phyloP scores from a whole-genome alignment of 2,113 vertebrate species.

The Thunnus maccoyii region DNA sequence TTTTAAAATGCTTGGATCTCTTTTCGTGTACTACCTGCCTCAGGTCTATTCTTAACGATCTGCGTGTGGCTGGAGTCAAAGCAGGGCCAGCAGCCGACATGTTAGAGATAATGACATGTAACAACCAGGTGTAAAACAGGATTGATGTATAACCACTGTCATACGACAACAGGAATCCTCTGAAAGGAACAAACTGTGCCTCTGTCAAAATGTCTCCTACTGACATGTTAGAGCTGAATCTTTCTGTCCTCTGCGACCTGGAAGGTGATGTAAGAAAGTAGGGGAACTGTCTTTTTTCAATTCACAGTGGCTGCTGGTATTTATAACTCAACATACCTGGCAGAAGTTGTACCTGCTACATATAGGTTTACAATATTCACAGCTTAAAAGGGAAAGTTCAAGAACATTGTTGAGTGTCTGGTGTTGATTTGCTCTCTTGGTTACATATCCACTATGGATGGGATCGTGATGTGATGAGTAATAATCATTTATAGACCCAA shows the following conservation, averaged over 20 bases:
- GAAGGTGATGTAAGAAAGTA: background rate
- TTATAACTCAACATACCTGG: background rate
- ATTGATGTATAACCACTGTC: conserved; percentile 1
- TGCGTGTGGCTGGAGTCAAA: background rate
- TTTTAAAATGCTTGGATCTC: background rate
- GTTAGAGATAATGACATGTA: background rate
- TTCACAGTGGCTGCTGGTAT: background rate
- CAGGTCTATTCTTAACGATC: background rate
- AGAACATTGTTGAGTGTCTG: background rate
- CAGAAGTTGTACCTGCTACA: conserved; percentile 6
- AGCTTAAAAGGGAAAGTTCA: background rate
- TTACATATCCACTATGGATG: background rate
- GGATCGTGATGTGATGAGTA: background rate
- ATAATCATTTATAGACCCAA: background rate
- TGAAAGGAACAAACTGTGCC: background rate
- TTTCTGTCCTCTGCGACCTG: background rate
- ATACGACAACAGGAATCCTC: background rate
- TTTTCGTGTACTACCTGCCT: background rate
- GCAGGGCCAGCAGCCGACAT: background rate
- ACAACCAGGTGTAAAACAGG: conserved; percentile 19
- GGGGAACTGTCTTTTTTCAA: background rate
- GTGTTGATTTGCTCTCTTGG: background rate
- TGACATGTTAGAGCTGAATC: background rate
- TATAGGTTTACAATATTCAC: background rate
- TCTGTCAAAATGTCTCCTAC: background rate